Evolutionary conservation across 2,797 vertebrate genomes (phyloP).

Genomic region (Gallirallus australis): DNA sequence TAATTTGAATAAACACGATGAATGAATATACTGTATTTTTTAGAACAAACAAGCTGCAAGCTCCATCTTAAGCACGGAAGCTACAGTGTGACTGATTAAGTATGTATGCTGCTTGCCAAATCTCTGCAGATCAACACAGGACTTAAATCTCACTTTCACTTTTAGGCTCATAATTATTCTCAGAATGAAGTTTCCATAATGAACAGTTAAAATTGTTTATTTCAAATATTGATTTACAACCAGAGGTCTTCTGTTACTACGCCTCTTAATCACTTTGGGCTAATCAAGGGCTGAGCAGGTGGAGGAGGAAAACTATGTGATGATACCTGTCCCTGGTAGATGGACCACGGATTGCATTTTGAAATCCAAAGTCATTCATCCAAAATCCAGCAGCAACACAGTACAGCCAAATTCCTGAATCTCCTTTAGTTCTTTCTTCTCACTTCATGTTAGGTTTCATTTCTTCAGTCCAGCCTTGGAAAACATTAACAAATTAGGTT

Average conservation of each 20-base stretch:
- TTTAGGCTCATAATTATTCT: constrained; percentile 70
- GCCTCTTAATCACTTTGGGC: constrained; percentile 47
- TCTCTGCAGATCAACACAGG: constrained; percentile 61
- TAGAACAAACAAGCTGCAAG: constrained; percentile 54
- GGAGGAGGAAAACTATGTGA: neutral
- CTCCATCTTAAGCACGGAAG: constrained; percentile 35
- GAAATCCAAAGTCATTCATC: neutral
- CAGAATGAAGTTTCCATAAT: constrained; percentile 67
- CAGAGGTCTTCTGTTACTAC: constrained; percentile 51
- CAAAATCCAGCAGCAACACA: constrained; percentile 3
- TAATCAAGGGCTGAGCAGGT: constrained; percentile 37
- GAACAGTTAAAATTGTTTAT: constrained; percentile 66
- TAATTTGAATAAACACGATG: constrained; percentile 47
- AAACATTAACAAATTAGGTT: neutral
- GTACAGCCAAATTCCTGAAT: neutral
- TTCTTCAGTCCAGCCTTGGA: neutral
- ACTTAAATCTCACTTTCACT: constrained; percentile 70
- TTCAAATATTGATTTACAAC: constrained; percentile 75
- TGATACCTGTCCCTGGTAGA: neutral
- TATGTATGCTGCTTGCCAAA: constrained; percentile 62
- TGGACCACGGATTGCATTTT: neutral
- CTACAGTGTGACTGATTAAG: constrained; percentile 51
- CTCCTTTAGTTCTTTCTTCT: neutral
- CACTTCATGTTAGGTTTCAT: neutral
- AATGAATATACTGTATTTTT: constrained; percentile 49